Evolutionary conservation across 2,888 invertebrate species (phyloP).

Genomic region (Eristalis tenax): DNA sequence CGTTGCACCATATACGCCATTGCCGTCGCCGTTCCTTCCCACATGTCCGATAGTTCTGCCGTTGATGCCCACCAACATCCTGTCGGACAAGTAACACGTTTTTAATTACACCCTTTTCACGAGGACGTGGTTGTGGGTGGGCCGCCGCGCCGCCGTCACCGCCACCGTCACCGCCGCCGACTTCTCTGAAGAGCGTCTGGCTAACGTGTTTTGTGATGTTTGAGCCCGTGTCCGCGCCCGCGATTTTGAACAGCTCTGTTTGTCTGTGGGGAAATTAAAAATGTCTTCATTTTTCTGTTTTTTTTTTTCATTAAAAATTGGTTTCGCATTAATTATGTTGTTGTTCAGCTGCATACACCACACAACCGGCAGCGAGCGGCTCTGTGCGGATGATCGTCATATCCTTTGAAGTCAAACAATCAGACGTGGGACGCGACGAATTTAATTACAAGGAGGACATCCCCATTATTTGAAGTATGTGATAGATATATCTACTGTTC

Average conservation of each 20-base stretch:
- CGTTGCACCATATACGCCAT: conserved; percentile 29
- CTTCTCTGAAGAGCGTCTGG: conserved; percentile 13
- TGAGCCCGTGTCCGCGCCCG: conserved; percentile 58
- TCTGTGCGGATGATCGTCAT: conserved; percentile 29
- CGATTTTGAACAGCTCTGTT: conserved; percentile 48
- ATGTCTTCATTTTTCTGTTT: conserved; percentile 65
- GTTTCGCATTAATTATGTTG: conserved; percentile 71
- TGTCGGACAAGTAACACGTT: conserved; percentile 71
- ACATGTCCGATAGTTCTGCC: conserved; percentile 9
- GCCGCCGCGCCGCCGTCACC: neutral
- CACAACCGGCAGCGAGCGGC: conserved; percentile 19
- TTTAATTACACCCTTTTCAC: conserved; percentile 66
- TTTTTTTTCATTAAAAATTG: conserved; percentile 58
- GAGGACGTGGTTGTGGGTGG: neutral
- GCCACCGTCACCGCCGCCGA: neutral
- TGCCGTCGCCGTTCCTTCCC: conserved; percentile 9
- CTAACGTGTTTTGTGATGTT: conserved; percentile 53
- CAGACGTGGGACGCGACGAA: conserved; percentile 42
- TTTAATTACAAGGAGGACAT: conserved; percentile 70
- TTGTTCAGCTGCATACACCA: conserved; percentile 49
- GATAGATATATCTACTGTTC: conserved; percentile 28
- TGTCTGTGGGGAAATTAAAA: conserved; percentile 67
- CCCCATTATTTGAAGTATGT: conserved; percentile 47
- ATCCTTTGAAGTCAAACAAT: conserved; percentile 67
- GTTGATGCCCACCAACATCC: conserved; percentile 52